phyloP scores from a whole-genome alignment of 2,797 vertebrate species.

The Pangasius mekongensis region DNA sequence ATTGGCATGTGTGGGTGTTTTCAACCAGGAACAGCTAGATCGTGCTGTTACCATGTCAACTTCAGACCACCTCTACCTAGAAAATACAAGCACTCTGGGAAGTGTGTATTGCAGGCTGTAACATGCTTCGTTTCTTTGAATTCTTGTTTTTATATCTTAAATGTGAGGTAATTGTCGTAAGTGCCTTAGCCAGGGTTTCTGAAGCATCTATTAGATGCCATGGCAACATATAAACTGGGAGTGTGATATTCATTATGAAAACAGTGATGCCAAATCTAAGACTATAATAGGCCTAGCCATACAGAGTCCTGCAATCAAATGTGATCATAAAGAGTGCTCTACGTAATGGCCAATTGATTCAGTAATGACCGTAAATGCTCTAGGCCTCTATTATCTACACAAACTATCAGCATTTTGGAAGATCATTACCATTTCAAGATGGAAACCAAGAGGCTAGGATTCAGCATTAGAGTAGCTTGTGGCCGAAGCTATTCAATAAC shows the following conservation, averaged over 20 bases:
- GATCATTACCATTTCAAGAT: conserved; percentile 4
- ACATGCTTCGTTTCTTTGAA: conserved; percentile 8
- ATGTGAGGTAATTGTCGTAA: conserved; percentile 45
- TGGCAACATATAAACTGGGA: conserved; percentile 54
- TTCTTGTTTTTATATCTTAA: conserved; percentile 44
- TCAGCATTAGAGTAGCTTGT: neutral
- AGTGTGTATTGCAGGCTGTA: neutral
- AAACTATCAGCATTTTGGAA: neutral
- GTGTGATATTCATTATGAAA: conserved; percentile 29
- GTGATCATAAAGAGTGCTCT: conserved; percentile 10
- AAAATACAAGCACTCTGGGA: conserved; percentile 33
- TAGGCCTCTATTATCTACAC: neutral
- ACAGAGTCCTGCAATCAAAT: conserved; percentile 26
- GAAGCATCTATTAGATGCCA: conserved; percentile 55
- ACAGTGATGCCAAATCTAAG: conserved; percentile 7
- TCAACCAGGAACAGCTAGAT: conserved; percentile 42
- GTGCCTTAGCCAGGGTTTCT: conserved; percentile 53
- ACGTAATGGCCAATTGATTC: conserved; percentile 18
- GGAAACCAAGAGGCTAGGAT: neutral
- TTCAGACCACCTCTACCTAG: conserved; percentile 45
- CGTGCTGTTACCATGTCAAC: conserved; percentile 63
- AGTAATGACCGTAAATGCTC: neutral
- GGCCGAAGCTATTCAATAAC: neutral
- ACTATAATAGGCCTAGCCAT: conserved; percentile 21
- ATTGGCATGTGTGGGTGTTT: conserved; percentile 45